Evolutionary conservation across 2,888 invertebrate genomes (phyloP).

Genomic region (Eristalinus sepulchralis): DNA sequence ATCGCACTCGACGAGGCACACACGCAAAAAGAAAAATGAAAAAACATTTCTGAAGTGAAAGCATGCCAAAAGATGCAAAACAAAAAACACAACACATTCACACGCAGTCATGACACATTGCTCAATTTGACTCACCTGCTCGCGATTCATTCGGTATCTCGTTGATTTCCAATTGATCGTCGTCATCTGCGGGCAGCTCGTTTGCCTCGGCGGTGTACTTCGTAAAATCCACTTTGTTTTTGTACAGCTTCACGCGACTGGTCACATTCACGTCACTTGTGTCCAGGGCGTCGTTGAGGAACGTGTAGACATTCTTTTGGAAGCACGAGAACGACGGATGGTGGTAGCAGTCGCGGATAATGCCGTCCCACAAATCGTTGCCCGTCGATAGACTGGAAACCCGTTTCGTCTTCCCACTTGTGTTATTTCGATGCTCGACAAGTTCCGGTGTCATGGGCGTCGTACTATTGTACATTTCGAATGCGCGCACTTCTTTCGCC

Average conservation of each 20-base stretch:
- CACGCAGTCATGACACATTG: neutral
- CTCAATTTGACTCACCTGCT: slow-evolving; percentile 73
- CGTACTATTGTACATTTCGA: slow-evolving; percentile 37
- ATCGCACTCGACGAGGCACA: slow-evolving; percentile 17
- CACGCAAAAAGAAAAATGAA: slow-evolving; percentile 11
- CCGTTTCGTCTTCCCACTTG: slow-evolving; percentile 50
- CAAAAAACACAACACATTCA: slow-evolving; percentile 7
- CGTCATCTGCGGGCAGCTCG: slow-evolving; percentile 67
- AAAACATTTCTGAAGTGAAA: slow-evolving; percentile 51
- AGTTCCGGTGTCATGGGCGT: slow-evolving; percentile 45
- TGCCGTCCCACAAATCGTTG: slow-evolving; percentile 87
- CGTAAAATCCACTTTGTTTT: slow-evolving; percentile 84
- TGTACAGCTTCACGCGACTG: slow-evolving; percentile 85
- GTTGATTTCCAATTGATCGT: slow-evolving; percentile 73
- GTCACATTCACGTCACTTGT: slow-evolving; percentile 86
- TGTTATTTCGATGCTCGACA: slow-evolving; percentile 32
- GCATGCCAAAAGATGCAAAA: slow-evolving; percentile 44
- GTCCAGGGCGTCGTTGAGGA: slow-evolving; percentile 86
- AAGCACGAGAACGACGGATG: slow-evolving; percentile 88
- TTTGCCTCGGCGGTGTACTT: slow-evolving; percentile 83
- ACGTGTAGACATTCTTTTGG: slow-evolving; percentile 89
- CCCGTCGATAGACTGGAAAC: slow-evolving; percentile 81
- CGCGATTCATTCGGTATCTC: slow-evolving; percentile 75
- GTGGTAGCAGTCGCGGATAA: slow-evolving; percentile 87
- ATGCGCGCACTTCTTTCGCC: slow-evolving; percentile 36